Evolutionary conservation across 64 coral and sea anemone species (phyloP).

Genomic region (Montipora capricornis): DNA sequence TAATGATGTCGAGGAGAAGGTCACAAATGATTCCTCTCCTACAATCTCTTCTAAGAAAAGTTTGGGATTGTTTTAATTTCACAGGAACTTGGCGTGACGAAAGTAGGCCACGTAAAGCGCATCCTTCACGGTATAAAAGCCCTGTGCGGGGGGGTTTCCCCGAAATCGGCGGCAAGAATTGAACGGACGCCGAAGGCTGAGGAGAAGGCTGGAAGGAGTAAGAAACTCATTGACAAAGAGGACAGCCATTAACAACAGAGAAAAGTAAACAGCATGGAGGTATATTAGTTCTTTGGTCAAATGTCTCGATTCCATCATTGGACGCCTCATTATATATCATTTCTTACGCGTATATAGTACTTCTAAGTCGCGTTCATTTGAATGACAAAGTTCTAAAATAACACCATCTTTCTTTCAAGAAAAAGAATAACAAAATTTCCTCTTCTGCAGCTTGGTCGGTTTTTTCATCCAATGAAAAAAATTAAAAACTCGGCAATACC

Average conservation of each 20-base stretch:
- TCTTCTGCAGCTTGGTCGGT: neutral
- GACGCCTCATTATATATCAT: too few species aligned
- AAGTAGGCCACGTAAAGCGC: constrained; percentile 87
- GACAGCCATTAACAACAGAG: constrained; percentile 70
- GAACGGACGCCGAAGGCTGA: constrained; percentile 87
- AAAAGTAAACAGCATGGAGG: neutral
- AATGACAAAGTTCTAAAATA: too few species aligned
- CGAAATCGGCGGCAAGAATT: constrained; percentile 77
- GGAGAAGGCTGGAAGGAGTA: constrained; percentile 66
- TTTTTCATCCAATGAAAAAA: neutral
- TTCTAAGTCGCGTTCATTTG: too few species aligned
- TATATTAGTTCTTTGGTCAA: neutral
- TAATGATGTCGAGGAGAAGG: too few species aligned
- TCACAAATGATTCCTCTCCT: neutral
- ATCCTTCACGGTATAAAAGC: constrained; percentile 85
- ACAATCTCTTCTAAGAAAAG: neutral
- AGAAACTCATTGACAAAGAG: constrained; percentile 69
- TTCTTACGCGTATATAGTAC: too few species aligned
- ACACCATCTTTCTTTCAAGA: too few species aligned
- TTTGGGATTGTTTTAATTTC: neutral
- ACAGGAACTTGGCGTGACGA: constrained; percentile 91
- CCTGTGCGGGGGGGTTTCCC: constrained; percentile 88
- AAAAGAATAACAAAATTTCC: too few species aligned
- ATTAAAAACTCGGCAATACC: neutral
- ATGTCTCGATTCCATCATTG: neutral